Conservation (phyloP, 1,140 invertebrate genomes). For the Lucilia cuprina region DNA sequence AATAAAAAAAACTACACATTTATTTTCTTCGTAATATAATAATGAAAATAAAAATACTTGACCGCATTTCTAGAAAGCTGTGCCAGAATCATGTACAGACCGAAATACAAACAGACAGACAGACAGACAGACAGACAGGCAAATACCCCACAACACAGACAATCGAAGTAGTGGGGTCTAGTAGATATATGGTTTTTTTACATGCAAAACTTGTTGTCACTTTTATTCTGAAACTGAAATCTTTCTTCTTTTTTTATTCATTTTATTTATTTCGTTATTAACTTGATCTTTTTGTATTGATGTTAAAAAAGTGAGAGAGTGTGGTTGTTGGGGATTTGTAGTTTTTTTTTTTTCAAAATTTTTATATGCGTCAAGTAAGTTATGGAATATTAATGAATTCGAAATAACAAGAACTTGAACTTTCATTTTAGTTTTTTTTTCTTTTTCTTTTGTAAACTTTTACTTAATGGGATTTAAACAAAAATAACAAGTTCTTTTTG, state of each 20-base stretch:
- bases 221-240: neutral
- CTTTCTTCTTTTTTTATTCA: neutral
- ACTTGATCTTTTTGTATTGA: neutral
- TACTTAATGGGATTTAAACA: neutral
- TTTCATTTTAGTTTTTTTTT: neutral
- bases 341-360: neutral
- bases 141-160: neutral
- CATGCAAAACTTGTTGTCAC: neutral
- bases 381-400: slow-evolving; percentile 25
- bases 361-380: neutral
- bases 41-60: slow-evolving; percentile 20
- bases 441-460: neutral
- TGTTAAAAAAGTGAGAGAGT: too few relatives aligned
- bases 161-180: too few relatives aligned
- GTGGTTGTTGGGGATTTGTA: neutral
- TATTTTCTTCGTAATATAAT: neutral
- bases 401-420: slow-evolving; percentile 25
- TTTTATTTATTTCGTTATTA: neutral
- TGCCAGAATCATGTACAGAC: neutral
- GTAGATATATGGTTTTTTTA: neutral
- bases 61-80: slow-evolving; percentile 32
- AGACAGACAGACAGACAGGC: neutral
- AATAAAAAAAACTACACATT: neutral
- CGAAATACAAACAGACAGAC: neutral
- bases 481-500: neutral